phyloP scores from a whole-genome alignment of 2,888 invertebrate species.

The Sesia bembeciformis region DNA sequence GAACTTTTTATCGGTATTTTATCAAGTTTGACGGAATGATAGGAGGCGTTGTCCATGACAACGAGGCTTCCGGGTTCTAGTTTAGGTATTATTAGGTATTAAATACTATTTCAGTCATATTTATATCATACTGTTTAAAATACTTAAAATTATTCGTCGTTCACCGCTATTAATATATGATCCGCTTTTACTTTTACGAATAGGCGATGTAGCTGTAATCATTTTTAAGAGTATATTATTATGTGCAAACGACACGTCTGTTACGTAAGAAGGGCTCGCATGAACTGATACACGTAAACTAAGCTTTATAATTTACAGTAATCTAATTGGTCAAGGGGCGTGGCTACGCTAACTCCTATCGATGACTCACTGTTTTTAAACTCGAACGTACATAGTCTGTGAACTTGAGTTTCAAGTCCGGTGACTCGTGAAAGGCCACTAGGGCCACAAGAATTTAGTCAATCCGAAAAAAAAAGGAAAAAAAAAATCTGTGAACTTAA shows the following conservation, averaged over 20 bases:
- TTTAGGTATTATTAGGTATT: constrained; percentile 1
- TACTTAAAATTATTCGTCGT: too few relatives aligned
- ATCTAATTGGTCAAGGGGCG: background rate
- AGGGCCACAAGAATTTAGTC: too few relatives aligned
- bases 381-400: background rate
- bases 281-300: background rate
- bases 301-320: background rate
- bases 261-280: background rate
- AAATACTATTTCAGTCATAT: too few relatives aligned
- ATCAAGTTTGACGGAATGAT: constrained; percentile 1
- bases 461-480: too few relatives aligned
- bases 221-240: too few relatives aligned
- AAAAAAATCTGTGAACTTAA: too few relatives aligned
- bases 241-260: too few relatives aligned
- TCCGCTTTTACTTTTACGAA: background rate
- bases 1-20: background rate
- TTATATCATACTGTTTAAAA: too few relatives aligned
- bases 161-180: background rate
- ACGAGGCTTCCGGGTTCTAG: constrained; percentile 1
- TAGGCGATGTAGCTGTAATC: too few relatives aligned
- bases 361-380: background rate
- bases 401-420: too few relatives aligned
- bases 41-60: constrained; percentile 4
- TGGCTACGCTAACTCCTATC: background rate
- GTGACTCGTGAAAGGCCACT: too few relatives aligned